Conservation (phyloP, 2,797 vertebrate species). For the Hylomyscus alleni region DNA sequence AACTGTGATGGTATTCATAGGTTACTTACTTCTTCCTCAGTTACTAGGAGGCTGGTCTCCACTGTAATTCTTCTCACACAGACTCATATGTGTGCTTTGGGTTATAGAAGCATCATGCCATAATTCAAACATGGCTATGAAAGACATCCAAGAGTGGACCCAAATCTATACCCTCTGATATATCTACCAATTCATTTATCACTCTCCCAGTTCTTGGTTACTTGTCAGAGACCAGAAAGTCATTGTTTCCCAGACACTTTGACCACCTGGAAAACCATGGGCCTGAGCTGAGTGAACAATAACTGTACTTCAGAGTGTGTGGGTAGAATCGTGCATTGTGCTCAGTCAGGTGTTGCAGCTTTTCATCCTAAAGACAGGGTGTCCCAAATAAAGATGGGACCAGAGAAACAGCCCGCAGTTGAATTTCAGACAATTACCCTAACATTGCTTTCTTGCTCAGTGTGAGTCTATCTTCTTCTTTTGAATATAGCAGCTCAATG, state of each 20-base stretch:
- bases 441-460: background rate
- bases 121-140: too few species aligned
- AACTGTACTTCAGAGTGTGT: background rate
- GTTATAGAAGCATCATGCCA: background rate
- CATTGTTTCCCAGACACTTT: background rate
- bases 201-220: too few species aligned
- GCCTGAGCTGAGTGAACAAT: background rate
- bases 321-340: background rate
- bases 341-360: background rate
- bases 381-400: background rate
- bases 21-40: background rate
- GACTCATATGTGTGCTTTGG: too few species aligned
- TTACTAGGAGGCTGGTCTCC: background rate
- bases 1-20: background rate
- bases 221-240: background rate
- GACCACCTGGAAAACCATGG: background rate
- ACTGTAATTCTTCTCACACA: background rate
- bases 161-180: background rate
- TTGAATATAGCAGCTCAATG: background rate
- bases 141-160: background rate
- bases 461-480: background rate
- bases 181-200: too few species aligned
- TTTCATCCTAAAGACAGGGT: background rate
- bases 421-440: background rate
- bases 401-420: background rate